Percentiles rank a stretch among this genome's conserved stretches.
These are phyloP conservation scores for Lacerta viridis DNA, from an alignment of 2,797 vertebrate genomes.

Conservation along the genomic window DNA sequence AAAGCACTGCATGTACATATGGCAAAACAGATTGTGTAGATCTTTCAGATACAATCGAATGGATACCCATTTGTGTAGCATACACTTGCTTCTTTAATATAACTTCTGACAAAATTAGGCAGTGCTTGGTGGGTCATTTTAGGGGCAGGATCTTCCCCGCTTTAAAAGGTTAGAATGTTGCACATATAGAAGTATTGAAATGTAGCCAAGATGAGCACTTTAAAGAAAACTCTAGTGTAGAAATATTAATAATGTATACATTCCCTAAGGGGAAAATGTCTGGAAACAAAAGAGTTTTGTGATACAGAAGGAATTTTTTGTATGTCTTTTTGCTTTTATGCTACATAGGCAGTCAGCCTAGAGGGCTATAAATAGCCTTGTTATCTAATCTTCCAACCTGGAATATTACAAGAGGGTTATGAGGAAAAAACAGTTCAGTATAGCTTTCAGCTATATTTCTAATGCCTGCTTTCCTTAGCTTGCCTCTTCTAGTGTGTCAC, in stretches of 20 bases:
- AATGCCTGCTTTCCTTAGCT: slow-evolving; percentile 52
- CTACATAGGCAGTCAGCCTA: slow-evolving; percentile 51
- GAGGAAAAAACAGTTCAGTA: slow-evolving; percentile 62
- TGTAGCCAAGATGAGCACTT: neutral
- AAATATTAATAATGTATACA: slow-evolving; percentile 45
- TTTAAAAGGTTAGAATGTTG: neutral
- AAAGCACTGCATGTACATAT: neutral
- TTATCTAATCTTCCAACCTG: slow-evolving; percentile 69
- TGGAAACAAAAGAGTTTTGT: slow-evolving; percentile 36
- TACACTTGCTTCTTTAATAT: neutral
- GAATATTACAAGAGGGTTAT: slow-evolving; percentile 63
- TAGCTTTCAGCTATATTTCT: slow-evolving; percentile 68
- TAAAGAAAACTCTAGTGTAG: slow-evolving; percentile 49
- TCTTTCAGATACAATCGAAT: neutral
- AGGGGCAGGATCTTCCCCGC: neutral
- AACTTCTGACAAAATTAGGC: neutral
- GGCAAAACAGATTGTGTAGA: neutral
- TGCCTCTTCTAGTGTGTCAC: slow-evolving; percentile 46
- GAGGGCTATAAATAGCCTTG: slow-evolving; percentile 61
- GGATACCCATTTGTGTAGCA: neutral
- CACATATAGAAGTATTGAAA: neutral
- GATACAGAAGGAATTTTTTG: slow-evolving; percentile 63
- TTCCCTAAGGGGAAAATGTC: slow-evolving; percentile 23
- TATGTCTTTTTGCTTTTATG: slow-evolving; percentile 49
- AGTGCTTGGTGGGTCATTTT: neutral